These are phyloP conservation scores for Hecatera dysodea DNA, from an alignment of 2,888 invertebrate genomes.

Conservation along the genomic window DNA sequence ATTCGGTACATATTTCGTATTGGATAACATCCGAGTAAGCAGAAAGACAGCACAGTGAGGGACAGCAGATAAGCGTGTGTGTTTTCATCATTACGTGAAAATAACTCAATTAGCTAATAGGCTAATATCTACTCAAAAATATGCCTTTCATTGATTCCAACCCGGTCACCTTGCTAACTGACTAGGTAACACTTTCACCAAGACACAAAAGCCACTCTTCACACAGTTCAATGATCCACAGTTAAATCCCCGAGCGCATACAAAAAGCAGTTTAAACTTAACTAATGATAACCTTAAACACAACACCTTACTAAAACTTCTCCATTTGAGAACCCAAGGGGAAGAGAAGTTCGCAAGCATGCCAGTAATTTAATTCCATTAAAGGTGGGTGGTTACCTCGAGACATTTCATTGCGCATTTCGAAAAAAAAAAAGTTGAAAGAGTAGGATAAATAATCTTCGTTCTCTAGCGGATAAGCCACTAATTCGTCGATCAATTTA, in stretches of 20 bases:
- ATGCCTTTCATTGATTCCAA: neutral
- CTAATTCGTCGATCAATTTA: conserved; percentile 64
- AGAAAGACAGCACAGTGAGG: too few relatives aligned
- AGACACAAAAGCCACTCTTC: neutral
- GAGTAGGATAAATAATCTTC: conserved; percentile 44
- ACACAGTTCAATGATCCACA: conserved; percentile 10
- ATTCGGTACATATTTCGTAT: too few relatives aligned
- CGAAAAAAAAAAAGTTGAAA: conserved; percentile 30
- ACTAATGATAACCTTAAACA: conserved; percentile 38
- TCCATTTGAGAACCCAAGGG: conserved; percentile 47
- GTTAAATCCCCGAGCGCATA: conserved; percentile 13
- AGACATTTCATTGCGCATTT: conserved; percentile 20
- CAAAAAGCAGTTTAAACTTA: conserved; percentile 42
- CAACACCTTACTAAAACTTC: conserved; percentile 55
- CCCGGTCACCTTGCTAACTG: neutral
- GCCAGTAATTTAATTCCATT: conserved; percentile 49
- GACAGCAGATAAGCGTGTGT: too few relatives aligned
- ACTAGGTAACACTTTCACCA: neutral
- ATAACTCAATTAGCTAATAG: too few relatives aligned
- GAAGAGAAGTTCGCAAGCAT: conserved; percentile 47
- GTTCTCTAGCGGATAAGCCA: conserved; percentile 27
- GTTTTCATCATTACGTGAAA: too few relatives aligned
- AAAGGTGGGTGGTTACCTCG: conserved; percentile 31
- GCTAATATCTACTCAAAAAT: too few relatives aligned
- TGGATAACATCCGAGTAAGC: too few relatives aligned